A percentile compares a stretch with the other conserved stretches of the same genome.
Evolutionary conservation across 1,140 invertebrate genomes (phyloP).

Genomic region (Drosophila ficusphila): DNA sequence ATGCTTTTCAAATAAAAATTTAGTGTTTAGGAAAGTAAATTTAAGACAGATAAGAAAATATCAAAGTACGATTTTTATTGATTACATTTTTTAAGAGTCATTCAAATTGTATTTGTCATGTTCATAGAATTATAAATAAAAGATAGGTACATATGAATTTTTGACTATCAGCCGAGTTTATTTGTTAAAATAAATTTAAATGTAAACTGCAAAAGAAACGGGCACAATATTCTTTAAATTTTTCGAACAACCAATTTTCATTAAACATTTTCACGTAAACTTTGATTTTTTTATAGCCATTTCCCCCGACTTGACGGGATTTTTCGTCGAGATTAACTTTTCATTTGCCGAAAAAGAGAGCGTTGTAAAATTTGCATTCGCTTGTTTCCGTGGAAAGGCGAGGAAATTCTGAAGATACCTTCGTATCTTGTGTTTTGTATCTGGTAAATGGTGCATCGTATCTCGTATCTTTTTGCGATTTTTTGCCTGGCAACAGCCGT

Average conservation of each 20-base stretch:
- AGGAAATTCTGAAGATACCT: slow-evolving; percentile 31
- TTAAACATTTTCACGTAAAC: neutral
- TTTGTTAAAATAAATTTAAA: no score
- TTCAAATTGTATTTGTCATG: no score
- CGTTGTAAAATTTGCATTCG: slow-evolving; percentile 36
- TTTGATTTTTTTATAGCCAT: slow-evolving; percentile 6
- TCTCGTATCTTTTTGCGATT: slow-evolving; percentile 21
- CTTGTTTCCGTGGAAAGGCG: slow-evolving; percentile 27
- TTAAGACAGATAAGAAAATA: neutral
- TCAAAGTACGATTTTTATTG: neutral
- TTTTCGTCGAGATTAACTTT: slow-evolving; percentile 16
- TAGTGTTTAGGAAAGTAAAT: neutral
- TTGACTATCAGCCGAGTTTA: no score
- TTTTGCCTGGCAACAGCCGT: slow-evolving; percentile 43
- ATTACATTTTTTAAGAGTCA: neutral
- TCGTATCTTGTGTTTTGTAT: slow-evolving; percentile 28
- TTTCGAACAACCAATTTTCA: no score
- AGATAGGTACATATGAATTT: no score
- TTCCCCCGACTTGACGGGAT: slow-evolving; percentile 9
- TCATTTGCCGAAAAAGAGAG: slow-evolving; percentile 21
- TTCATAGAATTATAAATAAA: no score
- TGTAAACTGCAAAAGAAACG: neutral
- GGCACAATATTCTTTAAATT: neutral
- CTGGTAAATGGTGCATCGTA: no score
- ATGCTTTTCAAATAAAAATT: neutral